Evolutionary conservation across 2,797 vertebrate genomes (phyloP), one percentile per base, ranked within the genome.

Genomic region (Anguilla anguilla): DNA sequence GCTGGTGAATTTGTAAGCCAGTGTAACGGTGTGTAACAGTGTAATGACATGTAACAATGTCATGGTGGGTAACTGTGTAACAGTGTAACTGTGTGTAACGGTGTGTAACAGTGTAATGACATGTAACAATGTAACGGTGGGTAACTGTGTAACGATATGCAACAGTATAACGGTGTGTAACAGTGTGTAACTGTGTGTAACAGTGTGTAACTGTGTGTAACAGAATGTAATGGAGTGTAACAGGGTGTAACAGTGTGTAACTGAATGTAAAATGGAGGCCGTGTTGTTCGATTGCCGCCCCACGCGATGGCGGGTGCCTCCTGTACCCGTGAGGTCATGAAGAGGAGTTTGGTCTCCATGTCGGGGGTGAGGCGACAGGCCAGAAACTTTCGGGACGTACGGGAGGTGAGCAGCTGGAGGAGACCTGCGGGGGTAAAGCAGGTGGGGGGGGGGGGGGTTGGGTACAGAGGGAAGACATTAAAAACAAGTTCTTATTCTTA

Each of bases 291-390:
- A 13, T 2, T 49, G 5, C 43, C 19, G 43, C 35, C 2, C 25
- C 7, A 17, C 6, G 77, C 43, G 17, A 49, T 1, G 39, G 35
- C 22, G 43, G 39, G 31, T 2, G 1, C 13, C 35, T 6, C 22
- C 15, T 11, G 93, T 95, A 99, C 98, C 97, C 98, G 93, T 0
- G 98, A 99, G 22, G 98, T 99, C 98, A 99, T 99, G 94, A 99
- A 99, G 89, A 99, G 96, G 86, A 99, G 96, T 85, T 99, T 99
- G 87, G 98, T 98, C 92, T 99, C 98, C 98, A 99, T 99, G 93
- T 99, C 98, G 0, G 98, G 98, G 0, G 98, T 99, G 55, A 99
- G 97, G 10, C 98, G 98, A 64, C 98, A 99, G 0, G 98, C 98
- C 91, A 99, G 94, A 91, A 99, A 99, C 90, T 99, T 99, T 0